phyloP scores from a whole-genome alignment of 1,140 invertebrate species.

The Brachionus plicatilis region DNA sequence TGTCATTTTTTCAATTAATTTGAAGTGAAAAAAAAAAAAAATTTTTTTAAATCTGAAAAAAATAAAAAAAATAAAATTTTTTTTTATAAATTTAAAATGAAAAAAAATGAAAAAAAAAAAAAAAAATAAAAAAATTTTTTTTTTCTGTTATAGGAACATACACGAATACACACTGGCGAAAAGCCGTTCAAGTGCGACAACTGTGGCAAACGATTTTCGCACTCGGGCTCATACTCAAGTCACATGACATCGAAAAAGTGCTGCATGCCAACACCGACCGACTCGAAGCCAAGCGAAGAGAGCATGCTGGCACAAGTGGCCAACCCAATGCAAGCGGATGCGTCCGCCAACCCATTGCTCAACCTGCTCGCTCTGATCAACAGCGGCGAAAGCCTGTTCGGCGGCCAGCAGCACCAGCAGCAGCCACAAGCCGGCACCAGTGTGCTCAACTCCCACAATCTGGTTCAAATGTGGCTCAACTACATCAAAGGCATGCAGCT shows the following conservation, averaged over 20 bases:
- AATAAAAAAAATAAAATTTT: no score
- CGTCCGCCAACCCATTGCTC: neutral
- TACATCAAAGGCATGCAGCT: neutral
- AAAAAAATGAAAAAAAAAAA: no score
- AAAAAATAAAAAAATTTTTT: neutral
- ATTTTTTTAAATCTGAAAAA: no score
- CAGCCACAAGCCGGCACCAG: neutral
- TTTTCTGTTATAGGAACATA: slow-evolving; percentile 16
- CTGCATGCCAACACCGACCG: neutral
- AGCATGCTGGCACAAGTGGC: neutral
- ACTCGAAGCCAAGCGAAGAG: neutral
- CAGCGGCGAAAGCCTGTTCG: neutral
- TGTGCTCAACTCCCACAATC: neutral
- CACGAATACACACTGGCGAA: slow-evolving; percentile 40
- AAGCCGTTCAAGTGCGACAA: slow-evolving; percentile 41
- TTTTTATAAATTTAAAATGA: no score
- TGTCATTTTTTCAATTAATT: no score
- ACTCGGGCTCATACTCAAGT: slow-evolving; percentile 40
- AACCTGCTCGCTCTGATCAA: neutral
- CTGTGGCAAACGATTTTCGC: slow-evolving; percentile 41
- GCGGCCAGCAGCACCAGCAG: neutral
- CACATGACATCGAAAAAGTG: slow-evolving; percentile 41
- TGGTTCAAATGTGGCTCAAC: neutral
- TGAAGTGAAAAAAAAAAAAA: no score
- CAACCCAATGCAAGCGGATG: neutral